Evolutionary conservation across 1,140 invertebrate species (phyloP), one percentile per base, ranked within the genome.

Genomic region (Globodera rostochiensis): DNA sequence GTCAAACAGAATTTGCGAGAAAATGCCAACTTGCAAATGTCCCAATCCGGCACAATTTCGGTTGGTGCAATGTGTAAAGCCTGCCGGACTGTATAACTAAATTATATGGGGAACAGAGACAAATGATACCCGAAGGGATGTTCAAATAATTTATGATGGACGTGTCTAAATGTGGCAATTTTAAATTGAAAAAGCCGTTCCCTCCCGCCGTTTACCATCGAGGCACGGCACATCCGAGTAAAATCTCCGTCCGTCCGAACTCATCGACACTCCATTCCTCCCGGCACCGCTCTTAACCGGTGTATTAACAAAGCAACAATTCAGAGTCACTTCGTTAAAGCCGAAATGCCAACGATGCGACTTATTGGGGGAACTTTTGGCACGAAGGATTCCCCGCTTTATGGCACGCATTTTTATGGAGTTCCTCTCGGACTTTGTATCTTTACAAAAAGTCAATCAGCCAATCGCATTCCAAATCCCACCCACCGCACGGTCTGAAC

Each of bases 71-170:
- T 88, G 76, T 90, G 84, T 6, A 89, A 66, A 9, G 88, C 88
- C 67, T 88, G 78, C 15, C 88, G 85, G 36, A 90, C 88, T 75
- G 7, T 49, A 49, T 50, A 36, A 36, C 36, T 36, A 36, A 36
- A 36, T 36, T 1, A 36, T 36, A 36, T 36, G 36, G 36, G 36
- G 36, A 36, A 36, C 36, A 36, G 36, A 3, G 3, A 36, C 36
- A 36, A 3, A 36, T 36, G 36, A 36, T 15, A 75, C 19, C 19
- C 45, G 36, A 36, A 36, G 36, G 53, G 15, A 5, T 19, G 77
- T 90, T 89, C 89, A 89, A 88, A 79, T 89, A 89, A 13, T 79
- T 84, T 6, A 84, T 79, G 49, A 89, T 53, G 57, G 87, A 88
- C 15, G 88, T 84, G 64, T 89, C 88, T 77, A 64, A 64, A 45